These are phyloP conservation scores for Chinchilla lanigera DNA, from an alignment of 2,113 vertebrate species.

Conservation along the genomic window DNA sequence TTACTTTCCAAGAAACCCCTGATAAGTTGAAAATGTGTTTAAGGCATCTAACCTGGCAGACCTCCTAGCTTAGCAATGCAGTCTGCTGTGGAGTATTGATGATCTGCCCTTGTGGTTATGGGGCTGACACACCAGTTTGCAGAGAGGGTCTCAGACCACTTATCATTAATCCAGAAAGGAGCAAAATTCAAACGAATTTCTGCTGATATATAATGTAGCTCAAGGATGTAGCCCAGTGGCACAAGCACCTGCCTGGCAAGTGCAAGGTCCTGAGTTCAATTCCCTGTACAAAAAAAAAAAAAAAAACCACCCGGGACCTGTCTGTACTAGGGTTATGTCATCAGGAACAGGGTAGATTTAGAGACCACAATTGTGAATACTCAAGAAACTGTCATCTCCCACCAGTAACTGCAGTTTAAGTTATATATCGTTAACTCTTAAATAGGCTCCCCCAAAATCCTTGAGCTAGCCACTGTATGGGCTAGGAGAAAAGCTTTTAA, in stretches of 20 bases:
- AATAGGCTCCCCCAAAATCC: not conserved
- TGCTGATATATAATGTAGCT: not conserved
- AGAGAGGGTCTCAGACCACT: not conserved
- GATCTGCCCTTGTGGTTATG: not conserved
- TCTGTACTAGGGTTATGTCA: not conserved
- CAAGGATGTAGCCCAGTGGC: too few species aligned
- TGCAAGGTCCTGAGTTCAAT: too few species aligned
- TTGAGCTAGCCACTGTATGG: not conserved
- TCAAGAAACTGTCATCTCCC: not conserved
- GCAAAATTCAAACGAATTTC: not conserved
- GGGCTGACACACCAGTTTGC: not conserved
- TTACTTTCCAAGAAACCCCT: not conserved
- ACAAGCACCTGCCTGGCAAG: too few species aligned
- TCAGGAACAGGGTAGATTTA: not conserved
- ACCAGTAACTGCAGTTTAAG: too few species aligned
- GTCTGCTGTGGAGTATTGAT: not conserved
- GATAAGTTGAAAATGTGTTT: not conserved
- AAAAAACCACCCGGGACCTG: too few species aligned
- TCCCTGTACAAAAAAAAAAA: too few species aligned
- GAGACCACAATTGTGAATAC: too few species aligned
- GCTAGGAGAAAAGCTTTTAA: not conserved
- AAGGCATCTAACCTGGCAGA: not conserved
- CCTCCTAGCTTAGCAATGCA: not conserved
- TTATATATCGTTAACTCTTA: not conserved
- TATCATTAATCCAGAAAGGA: not conserved